Conservation (phyloP, 1,140 invertebrate genomes). For the Plectus sambesii region DNA sequence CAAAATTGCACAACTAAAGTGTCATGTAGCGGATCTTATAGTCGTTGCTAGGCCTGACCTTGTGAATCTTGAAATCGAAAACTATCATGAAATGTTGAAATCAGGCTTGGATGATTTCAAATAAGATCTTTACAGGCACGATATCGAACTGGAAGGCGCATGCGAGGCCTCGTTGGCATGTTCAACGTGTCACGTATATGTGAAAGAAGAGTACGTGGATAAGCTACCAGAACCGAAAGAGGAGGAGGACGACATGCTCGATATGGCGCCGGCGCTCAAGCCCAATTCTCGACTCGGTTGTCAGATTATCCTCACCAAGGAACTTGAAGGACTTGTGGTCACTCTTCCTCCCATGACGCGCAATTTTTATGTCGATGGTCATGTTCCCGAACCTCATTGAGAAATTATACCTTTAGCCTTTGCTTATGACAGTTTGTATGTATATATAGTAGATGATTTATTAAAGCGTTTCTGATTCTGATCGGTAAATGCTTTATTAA, state of each 20-base stretch:
- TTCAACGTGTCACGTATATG: slow-evolving; percentile 95
- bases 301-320: slow-evolving; percentile 83
- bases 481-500: slow-evolving; percentile 1
- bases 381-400: slow-evolving; percentile 79
- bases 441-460: slow-evolving; percentile 5
- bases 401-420: not conserved
- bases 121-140: slow-evolving; percentile 52
- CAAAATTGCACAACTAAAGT: too few relatives aligned
- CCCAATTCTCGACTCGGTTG: slow-evolving; percentile 91
- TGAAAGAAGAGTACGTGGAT: slow-evolving; percentile 63
- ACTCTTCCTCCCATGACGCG: slow-evolving; percentile 75
- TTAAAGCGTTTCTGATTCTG: slow-evolving; percentile 3
- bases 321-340: slow-evolving; percentile 77
- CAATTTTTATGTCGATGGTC: slow-evolving; percentile 97
- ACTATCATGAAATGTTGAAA: slow-evolving; percentile 7
- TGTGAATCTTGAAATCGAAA: not conserved
- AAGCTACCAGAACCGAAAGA: slow-evolving; percentile 68
- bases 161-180: slow-evolving; percentile 96
- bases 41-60: slow-evolving; percentile 2
- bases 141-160: slow-evolving; percentile 86
- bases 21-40: slow-evolving; percentile 4
- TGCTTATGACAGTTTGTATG: not conserved
- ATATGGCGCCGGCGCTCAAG: slow-evolving; percentile 87
- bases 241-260: slow-evolving; percentile 85
- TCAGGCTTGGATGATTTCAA: slow-evolving; percentile 2